Percentiles rank a stretch among this genome's conserved stretches.
phyloP scores from a whole-genome alignment of 2,888 invertebrate genomes.

The Sinodicranocentrus sp. region DNA sequence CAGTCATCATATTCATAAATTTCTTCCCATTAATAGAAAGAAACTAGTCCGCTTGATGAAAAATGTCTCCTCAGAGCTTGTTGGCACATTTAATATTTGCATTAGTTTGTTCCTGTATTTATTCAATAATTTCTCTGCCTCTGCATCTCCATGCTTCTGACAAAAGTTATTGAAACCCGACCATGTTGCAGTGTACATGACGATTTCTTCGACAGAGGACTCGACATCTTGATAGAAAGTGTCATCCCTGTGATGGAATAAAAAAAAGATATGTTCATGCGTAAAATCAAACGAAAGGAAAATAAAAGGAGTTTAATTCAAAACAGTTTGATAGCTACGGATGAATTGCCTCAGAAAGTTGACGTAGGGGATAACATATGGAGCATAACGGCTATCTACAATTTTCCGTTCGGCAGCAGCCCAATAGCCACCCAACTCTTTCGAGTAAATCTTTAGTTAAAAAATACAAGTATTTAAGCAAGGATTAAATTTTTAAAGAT shows the following conservation, averaged over 20 bases:
- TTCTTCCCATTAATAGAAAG: constrained; percentile 72
- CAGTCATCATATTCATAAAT: constrained; percentile 16
- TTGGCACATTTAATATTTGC: constrained; percentile 58
- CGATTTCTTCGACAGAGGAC: constrained; percentile 77
- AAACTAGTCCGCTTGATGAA: constrained; percentile 65
- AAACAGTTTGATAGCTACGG: background rate
- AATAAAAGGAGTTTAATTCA: no score
- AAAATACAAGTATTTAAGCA: background rate
- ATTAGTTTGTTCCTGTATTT: constrained; percentile 75
- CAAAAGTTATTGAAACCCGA: constrained; percentile 78
- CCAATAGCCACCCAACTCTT: constrained; percentile 71
- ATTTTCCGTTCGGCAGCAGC: constrained; percentile 70
- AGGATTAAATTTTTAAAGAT: background rate
- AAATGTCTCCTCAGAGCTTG: constrained; percentile 61
- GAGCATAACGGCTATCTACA: constrained; percentile 73
- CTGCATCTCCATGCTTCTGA: constrained; percentile 77
- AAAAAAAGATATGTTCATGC: no score
- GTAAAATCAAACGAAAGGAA: no score
- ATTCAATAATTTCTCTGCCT: constrained; percentile 75
- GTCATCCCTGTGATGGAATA: constrained; percentile 78
- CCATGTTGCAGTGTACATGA: constrained; percentile 78
- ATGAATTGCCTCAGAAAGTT: constrained; percentile 72
- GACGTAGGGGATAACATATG: constrained; percentile 69
- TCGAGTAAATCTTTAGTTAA: constrained; percentile 63
- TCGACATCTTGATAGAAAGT: constrained; percentile 75